phyloP scores from a whole-genome alignment of 2,113 vertebrate species.

The Nerophis ophidion region DNA sequence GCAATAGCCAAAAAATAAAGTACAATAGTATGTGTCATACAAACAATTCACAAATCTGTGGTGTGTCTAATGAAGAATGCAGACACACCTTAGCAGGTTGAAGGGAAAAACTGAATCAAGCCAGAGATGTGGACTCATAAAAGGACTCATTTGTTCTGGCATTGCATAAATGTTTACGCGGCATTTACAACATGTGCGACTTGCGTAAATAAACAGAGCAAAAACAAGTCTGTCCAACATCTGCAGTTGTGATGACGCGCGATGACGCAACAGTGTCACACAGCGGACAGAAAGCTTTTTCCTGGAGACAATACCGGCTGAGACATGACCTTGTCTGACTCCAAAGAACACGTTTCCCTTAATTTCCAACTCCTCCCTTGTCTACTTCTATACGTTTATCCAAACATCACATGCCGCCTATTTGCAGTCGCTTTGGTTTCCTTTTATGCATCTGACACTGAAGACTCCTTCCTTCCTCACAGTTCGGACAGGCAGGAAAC shows the following conservation, averaged over 20 bases:
- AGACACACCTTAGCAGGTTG: neutral
- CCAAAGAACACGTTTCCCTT: slow-evolving; percentile 10
- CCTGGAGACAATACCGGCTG: slow-evolving; percentile 41
- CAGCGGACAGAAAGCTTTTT: slow-evolving; percentile 41
- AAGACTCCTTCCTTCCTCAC: slow-evolving; percentile 10
- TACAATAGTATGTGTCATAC: too few species aligned
- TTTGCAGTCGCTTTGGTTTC: neutral
- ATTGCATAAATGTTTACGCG: slow-evolving; percentile 18
- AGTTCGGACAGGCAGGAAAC: slow-evolving; percentile 35
- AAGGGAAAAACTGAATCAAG: neutral
- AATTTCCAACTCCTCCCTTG: slow-evolving; percentile 18
- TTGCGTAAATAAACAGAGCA: slow-evolving; percentile 30
- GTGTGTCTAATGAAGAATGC: neutral
- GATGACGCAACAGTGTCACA: slow-evolving; percentile 37
- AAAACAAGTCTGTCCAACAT: slow-evolving; percentile 19
- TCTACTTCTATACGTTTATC: neutral
- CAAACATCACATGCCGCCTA: neutral
- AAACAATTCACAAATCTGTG: too few species aligned
- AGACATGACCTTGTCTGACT: slow-evolving; percentile 44
- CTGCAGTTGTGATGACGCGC: slow-evolving; percentile 17
- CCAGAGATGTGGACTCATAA: slow-evolving; percentile 12
- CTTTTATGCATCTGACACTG: neutral
- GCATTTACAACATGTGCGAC: slow-evolving; percentile 3
- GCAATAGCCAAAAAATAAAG: too few species aligned
- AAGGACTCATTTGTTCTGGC: slow-evolving; percentile 12